These are phyloP conservation scores for Lepus oiostolus DNA, from an alignment of 2,797 vertebrate species.

Conservation along the genomic window DNA sequence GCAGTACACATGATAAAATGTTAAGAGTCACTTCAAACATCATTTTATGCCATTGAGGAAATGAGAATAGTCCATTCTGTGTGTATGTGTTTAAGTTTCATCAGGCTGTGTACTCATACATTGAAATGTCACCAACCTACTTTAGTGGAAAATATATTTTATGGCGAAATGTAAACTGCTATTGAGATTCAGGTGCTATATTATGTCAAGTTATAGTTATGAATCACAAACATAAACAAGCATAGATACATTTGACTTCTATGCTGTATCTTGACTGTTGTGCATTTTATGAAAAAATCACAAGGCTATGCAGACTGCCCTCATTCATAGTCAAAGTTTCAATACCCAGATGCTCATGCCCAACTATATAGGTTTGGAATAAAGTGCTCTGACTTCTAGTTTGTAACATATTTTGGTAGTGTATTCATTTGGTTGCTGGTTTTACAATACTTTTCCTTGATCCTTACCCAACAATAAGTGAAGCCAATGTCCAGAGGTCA, in stretches of 20 bases:
- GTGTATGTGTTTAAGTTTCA: neutral
- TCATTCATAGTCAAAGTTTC: neutral
- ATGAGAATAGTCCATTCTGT: neutral
- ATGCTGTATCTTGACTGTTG: neutral
- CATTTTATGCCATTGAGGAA: neutral
- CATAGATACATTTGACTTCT: neutral
- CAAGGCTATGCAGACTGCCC: neutral
- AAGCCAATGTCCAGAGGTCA: neutral
- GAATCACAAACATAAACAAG: neutral
- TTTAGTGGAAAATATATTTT: neutral
- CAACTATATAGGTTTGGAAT: neutral
- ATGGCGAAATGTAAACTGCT: neutral
- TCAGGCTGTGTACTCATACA: neutral
- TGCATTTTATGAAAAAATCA: neutral
- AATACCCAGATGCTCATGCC: neutral
- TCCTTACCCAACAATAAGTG: neutral
- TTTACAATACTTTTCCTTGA: neutral
- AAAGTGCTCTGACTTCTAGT: neutral
- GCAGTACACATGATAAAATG: conserved; percentile 49
- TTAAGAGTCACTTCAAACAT: neutral
- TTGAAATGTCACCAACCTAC: neutral
- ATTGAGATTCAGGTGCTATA: neutral
- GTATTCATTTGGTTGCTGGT: neutral
- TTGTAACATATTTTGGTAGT: neutral
- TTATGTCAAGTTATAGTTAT: neutral